Base-by-base conservation (phyloP, 1,140 invertebrate species). In the Notospermus geniculatus region DNA sequence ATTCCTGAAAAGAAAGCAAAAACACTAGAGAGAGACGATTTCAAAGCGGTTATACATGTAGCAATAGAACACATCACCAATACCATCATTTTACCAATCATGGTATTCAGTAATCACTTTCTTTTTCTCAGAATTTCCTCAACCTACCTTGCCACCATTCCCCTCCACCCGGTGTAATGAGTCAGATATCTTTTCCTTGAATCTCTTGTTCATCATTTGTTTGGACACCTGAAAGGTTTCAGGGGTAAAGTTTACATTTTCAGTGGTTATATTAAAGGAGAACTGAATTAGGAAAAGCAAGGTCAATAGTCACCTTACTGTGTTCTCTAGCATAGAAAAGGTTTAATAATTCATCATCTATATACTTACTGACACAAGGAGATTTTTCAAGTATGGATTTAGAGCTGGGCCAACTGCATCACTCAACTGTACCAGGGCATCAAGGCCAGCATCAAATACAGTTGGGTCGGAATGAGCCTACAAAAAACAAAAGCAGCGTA, bases 61-160 rank as follows among this genome's bases (percentile, higher is more conserved):
- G 28, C 39, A 28, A 9, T 28, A 32, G 15, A 28, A 19, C 30
- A 13, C 59, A 32, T 23, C 32, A 27, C n/a, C 28, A 9, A 9
- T 54, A 41, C 1, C 17, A 23, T 11, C 17, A 5, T 15, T 11
- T 41, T 46, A 32, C 45, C 29, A 15, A 15, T 22, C 13, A 45
- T 15, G 7, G 27, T 15, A 29, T 39, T n/a, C n/a, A 29, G 2
- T n/a, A 11, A 39, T 17, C 19, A 13, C n/a, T 22, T 19, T 29
- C 27, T 28, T 0, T 27, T 58, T 32, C 27, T 36, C 58, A 57
- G 22, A 55, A 27, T 41, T 17, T 13, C 60, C 2, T 39, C 2
- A 29, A 23, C 66, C 59, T 62, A 79, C 79, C 71, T 71, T 74
- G 45, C 78, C 79, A 22, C 79, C 77, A 71, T 80, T 80, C 59